Conservation (phyloP, 2,113 vertebrate species). For the Anhinga rufa region DNA sequence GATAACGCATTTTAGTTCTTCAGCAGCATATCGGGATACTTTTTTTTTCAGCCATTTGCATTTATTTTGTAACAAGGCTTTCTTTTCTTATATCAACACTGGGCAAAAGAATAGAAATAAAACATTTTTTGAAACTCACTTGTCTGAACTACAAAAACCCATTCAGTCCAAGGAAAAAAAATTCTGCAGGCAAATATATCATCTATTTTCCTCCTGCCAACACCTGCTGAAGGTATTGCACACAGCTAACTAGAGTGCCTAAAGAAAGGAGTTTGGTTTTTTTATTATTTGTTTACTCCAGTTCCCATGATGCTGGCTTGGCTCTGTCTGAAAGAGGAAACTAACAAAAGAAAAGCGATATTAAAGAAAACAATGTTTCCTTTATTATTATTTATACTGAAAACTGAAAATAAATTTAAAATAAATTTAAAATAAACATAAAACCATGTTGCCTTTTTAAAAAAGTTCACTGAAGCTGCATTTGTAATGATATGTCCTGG, state of each 20-base stretch:
- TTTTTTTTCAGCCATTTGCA: neutral
- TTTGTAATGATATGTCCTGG: neutral
- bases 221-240: neutral
- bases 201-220: neutral
- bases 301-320: neutral
- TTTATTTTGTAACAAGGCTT: neutral
- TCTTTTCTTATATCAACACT: neutral
- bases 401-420: neutral
- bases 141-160: neutral
- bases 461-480: neutral
- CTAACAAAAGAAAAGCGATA: neutral
- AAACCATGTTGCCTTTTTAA: neutral
- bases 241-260: neutral
- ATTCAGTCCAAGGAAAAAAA: neutral
- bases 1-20: neutral
- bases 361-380: neutral
- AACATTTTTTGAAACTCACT: neutral
- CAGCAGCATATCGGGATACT: neutral
- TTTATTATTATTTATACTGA: neutral
- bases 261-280: neutral
- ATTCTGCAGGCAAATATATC: neutral
- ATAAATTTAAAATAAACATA: no score
- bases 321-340: neutral
- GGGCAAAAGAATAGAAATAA: neutral
- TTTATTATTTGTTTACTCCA: neutral